Conservation (phyloP, 2,888 invertebrate genomes). For the Dynastes hyllus region DNA sequence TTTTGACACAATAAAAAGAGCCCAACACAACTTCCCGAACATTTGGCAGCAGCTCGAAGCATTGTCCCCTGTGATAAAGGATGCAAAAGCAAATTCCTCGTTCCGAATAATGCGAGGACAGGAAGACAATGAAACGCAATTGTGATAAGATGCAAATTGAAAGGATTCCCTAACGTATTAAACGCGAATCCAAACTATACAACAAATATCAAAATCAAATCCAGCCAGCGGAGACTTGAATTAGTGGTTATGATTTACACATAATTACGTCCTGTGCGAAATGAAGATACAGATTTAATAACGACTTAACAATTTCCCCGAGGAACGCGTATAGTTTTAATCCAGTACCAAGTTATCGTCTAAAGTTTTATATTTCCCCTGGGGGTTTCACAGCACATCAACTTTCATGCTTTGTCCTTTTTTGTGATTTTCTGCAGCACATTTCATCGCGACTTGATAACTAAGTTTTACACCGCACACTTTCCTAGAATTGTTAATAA, state of each 20-base stretch:
- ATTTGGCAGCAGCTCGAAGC: too few relatives aligned
- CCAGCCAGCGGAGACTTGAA: background rate
- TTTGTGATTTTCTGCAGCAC: slow-evolving; percentile 9
- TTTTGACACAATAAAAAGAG: too few relatives aligned
- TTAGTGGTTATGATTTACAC: background rate
- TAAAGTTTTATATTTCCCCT: slow-evolving; percentile 43
- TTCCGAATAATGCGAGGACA: too few relatives aligned
- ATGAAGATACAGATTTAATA: slow-evolving; percentile 35
- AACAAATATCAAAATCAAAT: slow-evolving; percentile 2
- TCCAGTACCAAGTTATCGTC: slow-evolving; percentile 33
- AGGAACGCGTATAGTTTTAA: slow-evolving; percentile 34
- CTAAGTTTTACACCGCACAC: slow-evolving; percentile 15
- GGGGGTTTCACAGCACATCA: slow-evolving; percentile 10
- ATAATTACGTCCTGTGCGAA: slow-evolving; percentile 24
- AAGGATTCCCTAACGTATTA: too few relatives aligned
- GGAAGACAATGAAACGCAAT: background rate
- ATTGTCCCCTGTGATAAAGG: too few relatives aligned
- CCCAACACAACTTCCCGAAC: too few relatives aligned
- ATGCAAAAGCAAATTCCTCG: too few relatives aligned
- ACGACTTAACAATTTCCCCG: slow-evolving; percentile 29
- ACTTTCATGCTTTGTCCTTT: slow-evolving; percentile 24
- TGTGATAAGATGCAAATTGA: background rate
- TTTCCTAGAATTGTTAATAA: slow-evolving; percentile 19
- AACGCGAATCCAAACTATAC: too few relatives aligned
- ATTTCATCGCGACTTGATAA: slow-evolving; percentile 31